Evolutionary conservation across 2,888 invertebrate species (phyloP), one percentile per base, ranked within the genome.

Genomic region (Lasioglossum morio): DNA sequence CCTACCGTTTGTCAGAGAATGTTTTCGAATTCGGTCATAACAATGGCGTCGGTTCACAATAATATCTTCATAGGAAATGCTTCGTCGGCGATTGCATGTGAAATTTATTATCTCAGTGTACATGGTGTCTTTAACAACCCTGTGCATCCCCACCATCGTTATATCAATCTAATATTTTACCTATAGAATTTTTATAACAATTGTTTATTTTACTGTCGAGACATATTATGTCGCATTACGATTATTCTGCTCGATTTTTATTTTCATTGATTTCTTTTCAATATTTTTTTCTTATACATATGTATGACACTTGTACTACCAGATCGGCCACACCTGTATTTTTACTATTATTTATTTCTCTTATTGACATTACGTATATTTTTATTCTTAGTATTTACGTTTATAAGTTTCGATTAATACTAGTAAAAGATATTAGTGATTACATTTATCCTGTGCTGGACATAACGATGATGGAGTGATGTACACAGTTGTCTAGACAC

Each of bases 11-110:
- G 43, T 23, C 43, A 27, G 43, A 63, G 30, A 63, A 76, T 16
- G 37, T 74, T 74, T 74, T 57, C 48, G 66, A 70, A 53, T 10
- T 5, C 27, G 48, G 37, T 53, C 27, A 69, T 48, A 37, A 53
- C 53, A 53, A 53, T 48, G 12, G 66, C 34, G 16, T 53, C 34
- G 63, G n/a, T 70, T 16, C 69, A 27, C 37, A 27, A 77, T 27
- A 53, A 48, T 69, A 34, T 66, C 10, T 66, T 53, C 4, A 46
- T 77, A 30, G 48, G 48, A 69, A 16, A 30, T n/a, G 34, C 66
- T 66, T 66, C n/a, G 16, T 77, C 66, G 5, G 14, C 23, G 66
- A 77, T 16, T 69, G 69, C 77, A 12, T 19, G 69, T 3, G n/a
- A 72, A 19, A 72, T 72, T 27, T 34, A 66, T 23, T 34, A 30